These are phyloP conservation scores for Stegodyphus mimosarum DNA, from an alignment of 1,140 invertebrate species.

Conservation along the genomic window DNA sequence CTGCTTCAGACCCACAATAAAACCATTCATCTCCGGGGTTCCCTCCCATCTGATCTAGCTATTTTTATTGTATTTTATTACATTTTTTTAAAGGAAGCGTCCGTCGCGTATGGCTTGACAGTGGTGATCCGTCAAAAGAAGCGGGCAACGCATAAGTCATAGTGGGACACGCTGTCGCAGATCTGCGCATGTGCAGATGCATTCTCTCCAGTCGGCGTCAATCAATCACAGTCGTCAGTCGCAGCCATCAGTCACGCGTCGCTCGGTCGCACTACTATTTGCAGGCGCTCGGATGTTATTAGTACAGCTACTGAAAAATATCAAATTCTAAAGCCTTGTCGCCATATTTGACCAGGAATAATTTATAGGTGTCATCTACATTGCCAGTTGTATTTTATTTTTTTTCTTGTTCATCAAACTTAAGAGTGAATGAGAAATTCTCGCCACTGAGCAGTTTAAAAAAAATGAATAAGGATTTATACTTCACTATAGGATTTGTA, in stretches of 20 bases:
- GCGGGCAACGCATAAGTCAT: slow-evolving; percentile 11
- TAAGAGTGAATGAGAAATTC: no score
- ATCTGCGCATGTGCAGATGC: background rate
- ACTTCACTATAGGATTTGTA: no score
- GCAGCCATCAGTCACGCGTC: slow-evolving; percentile 36
- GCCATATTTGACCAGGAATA: no score
- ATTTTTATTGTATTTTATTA: slow-evolving; percentile 1
- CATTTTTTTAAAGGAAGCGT: slow-evolving; percentile 17
- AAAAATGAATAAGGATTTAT: no score
- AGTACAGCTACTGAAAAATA: no score
- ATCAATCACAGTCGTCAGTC: slow-evolving; percentile 29
- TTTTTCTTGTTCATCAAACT: no score
- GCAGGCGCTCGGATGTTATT: background rate
- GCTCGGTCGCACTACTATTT: slow-evolving; percentile 17
- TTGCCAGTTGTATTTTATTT: no score
- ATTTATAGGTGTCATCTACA: no score
- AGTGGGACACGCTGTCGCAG: background rate
- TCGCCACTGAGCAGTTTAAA: no score
- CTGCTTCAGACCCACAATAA: slow-evolving; percentile 13
- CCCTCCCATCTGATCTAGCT: background rate
- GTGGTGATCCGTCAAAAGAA: slow-evolving; percentile 32
- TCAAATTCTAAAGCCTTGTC: no score
- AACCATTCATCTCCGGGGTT: slow-evolving; percentile 34
- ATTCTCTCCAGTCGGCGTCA: background rate
- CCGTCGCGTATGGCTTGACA: slow-evolving; percentile 8